phyloP scores from a whole-genome alignment of 2,888 invertebrate genomes.

The Pterostichus madidus region DNA sequence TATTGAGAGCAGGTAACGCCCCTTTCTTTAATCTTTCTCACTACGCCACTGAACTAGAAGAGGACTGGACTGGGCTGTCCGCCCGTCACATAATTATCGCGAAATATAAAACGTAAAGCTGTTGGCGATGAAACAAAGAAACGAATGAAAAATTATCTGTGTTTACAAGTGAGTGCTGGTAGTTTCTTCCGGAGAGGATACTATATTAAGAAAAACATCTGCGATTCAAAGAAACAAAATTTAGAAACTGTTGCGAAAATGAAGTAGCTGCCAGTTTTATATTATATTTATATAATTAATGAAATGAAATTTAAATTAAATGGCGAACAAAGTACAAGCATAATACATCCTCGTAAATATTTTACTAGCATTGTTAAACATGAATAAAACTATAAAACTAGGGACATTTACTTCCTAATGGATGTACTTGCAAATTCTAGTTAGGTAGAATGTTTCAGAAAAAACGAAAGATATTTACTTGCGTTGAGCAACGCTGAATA shows the following conservation, averaged over 20 bases:
- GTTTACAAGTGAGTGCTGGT: neutral
- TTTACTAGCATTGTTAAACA: neutral
- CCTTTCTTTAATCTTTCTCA: no score
- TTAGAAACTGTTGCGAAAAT: conserved; percentile 7
- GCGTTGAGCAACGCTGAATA: no score
- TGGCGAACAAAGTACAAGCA: neutral
- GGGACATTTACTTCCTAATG: neutral
- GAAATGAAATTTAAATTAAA: neutral
- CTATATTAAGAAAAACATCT: conserved; percentile 10
- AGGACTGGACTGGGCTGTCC: neutral
- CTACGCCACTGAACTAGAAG: no score
- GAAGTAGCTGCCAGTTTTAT: neutral
- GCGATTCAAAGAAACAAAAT: conserved; percentile 9
- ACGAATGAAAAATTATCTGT: conserved; percentile 17
- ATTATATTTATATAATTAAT: conserved; percentile 15
- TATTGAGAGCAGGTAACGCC: no score
- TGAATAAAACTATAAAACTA: neutral
- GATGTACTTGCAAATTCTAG: no score
- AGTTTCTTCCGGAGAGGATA: conserved; percentile 4
- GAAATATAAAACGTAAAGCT: conserved; percentile 10
- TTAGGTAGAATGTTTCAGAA: no score
- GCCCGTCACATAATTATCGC: conserved; percentile 35
- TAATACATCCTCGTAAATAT: neutral
- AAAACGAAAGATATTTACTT: no score
- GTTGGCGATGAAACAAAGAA: conserved; percentile 40